Evolutionary conservation across 1,140 invertebrate species (phyloP).

Genomic region (Drosophila micromelanica): DNA sequence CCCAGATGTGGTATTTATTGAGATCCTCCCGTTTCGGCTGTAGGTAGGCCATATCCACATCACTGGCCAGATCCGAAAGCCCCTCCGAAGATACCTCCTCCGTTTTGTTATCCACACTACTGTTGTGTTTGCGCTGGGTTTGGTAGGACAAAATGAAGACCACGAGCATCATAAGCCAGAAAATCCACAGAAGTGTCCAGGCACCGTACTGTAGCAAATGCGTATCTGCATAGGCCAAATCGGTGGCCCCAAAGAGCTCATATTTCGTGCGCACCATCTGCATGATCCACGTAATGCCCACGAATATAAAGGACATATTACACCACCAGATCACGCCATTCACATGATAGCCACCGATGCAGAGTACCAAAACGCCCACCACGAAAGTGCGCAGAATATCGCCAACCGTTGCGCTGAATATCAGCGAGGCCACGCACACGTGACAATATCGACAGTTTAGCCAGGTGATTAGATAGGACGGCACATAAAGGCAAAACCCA

Average conservation of each 20-base stretch:
- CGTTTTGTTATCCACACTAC: too few relatives aligned
- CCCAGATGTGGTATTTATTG: constrained; percentile 24
- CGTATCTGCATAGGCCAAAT: background rate
- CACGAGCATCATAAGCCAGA: constrained; percentile 1
- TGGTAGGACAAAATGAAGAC: constrained; percentile 31
- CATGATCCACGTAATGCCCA: constrained; percentile 25
- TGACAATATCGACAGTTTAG: background rate
- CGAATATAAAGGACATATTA: constrained; percentile 16
- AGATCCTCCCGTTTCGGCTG: background rate
- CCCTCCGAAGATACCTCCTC: background rate
- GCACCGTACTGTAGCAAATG: constrained; percentile 1
- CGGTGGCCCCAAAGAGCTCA: background rate
- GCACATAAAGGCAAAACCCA: constrained; percentile 12
- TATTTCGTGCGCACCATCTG: constrained; percentile 6
- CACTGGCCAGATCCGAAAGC: constrained; percentile 16
- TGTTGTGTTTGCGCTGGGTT: background rate
- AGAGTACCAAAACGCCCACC: constrained; percentile 32
- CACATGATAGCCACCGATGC: constrained; percentile 20
- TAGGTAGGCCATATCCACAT: constrained; percentile 19
- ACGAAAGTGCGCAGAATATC: constrained; percentile 23
- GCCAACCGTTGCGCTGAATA: constrained; percentile 13
- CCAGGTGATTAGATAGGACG: constrained; percentile 19
- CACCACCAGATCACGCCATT: constrained; percentile 34
- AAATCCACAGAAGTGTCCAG: constrained; percentile 6
- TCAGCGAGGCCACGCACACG: constrained; percentile 2